Evolutionary conservation across 2,113 vertebrate species (phyloP).

Genomic region (Oxygymnocypris stewartii): DNA sequence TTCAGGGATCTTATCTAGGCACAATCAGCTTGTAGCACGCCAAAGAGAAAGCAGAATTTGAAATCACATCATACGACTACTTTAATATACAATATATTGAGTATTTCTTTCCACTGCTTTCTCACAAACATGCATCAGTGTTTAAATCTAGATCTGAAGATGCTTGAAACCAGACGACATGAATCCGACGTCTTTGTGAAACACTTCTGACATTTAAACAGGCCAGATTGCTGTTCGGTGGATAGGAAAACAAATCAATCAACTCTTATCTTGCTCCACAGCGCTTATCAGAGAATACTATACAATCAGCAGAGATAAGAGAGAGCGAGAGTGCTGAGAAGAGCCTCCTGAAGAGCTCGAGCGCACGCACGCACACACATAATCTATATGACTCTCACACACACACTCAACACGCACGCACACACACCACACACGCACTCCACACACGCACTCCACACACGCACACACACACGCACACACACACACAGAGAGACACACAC

Average conservation of each 20-base stretch:
- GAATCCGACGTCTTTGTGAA: not conserved
- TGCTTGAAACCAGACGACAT: not conserved
- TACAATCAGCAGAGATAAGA: constrained; percentile 31
- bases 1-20: too few relatives aligned
- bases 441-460: too few relatives aligned
- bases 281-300: constrained; percentile 34
- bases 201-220: not conserved
- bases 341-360: not conserved
- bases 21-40: too few relatives aligned
- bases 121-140: not conserved
- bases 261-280: constrained; percentile 20
- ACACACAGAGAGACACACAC: too few relatives aligned
- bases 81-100: not conserved
- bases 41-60: too few relatives aligned
- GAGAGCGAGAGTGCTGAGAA: not conserved
- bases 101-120: not conserved
- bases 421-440: too few relatives aligned
- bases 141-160: constrained; percentile 1
- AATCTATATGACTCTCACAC: not conserved
- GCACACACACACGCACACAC: too few relatives aligned
- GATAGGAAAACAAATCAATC: constrained; percentile 42
- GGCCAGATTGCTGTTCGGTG: constrained; percentile 2
- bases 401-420: too few relatives aligned
- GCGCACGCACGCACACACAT: not conserved
- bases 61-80: too few relatives aligned